Conservation (phyloP, 2,888 invertebrate genomes). For the Diogma glabrata region DNA sequence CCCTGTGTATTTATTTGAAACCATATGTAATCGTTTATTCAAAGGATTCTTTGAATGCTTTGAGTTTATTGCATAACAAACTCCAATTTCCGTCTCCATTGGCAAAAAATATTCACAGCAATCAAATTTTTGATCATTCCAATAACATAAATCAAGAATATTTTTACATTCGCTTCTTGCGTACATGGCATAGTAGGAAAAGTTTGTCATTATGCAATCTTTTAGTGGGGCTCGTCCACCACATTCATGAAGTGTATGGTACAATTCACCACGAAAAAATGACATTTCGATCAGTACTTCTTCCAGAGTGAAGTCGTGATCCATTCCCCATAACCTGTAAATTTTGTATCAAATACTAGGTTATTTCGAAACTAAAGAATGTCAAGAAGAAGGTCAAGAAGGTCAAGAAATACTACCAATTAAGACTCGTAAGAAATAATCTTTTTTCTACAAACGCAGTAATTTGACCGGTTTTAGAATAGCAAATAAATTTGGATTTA, state of each 20-base stretch:
- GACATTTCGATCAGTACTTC: conserved; percentile 57
- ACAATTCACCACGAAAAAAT: conserved; percentile 54
- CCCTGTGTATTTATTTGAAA: conserved; percentile 50
- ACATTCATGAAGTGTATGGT: conserved; percentile 51
- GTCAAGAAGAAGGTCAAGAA: no score
- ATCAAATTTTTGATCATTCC: conserved; percentile 48
- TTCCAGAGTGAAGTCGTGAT: conserved; percentile 56
- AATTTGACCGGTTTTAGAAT: no score
- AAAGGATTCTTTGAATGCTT: conserved; percentile 39
- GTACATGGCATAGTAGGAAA: conserved; percentile 44
- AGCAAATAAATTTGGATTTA: no score
- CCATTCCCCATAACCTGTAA: conserved; percentile 48
- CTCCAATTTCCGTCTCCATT: conserved; percentile 55
- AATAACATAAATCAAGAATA: conserved; percentile 45
- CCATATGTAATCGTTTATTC: conserved; percentile 42
- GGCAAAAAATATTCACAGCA: conserved; percentile 53
- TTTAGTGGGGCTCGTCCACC: conserved; percentile 39
- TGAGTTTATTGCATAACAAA: conserved; percentile 54
- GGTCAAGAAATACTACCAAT: no score
- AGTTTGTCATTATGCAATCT: conserved; percentile 47
- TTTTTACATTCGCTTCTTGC: conserved; percentile 48
- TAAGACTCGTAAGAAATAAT: no score
- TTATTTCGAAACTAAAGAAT: no score
- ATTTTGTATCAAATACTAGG: not conserved
- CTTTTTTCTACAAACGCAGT: no score